phyloP scores from a whole-genome alignment of 2,888 invertebrate species.

The Hoplodrina blanda region DNA sequence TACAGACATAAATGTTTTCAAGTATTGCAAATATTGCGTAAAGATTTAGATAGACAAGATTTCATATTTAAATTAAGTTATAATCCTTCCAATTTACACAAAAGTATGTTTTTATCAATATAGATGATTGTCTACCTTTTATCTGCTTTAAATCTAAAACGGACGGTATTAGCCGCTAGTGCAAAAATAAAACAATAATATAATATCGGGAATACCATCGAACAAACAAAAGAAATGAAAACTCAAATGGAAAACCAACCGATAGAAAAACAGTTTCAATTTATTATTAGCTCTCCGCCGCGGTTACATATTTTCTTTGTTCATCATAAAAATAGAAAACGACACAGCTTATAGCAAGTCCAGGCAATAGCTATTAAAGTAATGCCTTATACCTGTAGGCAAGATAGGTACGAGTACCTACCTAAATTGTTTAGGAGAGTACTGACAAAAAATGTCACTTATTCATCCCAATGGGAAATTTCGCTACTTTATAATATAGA shows the following conservation, averaged over 20 bases:
- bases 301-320: conserved; percentile 27
- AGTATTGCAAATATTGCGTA: no score
- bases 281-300: conserved; percentile 19
- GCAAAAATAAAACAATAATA: no score
- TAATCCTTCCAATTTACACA: no score
- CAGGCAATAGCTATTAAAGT: conserved; percentile 27
- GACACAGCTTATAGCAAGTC: conserved; percentile 7
- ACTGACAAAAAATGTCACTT: conserved; percentile 60
- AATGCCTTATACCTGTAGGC: conserved; percentile 14
- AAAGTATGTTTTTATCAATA: no score
- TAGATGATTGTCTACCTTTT: no score
- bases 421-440: conserved; percentile 34
- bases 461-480: conserved; percentile 48
- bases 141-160: no score
- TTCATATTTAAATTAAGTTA: no score
- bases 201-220: not conserved
- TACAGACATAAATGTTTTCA: not conserved
- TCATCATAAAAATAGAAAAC: conserved; percentile 12
- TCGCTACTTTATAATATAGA: conserved; percentile 44
- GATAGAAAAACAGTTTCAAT: conserved; percentile 23
- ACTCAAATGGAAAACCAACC: not conserved
- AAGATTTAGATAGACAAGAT: no score
- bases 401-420: conserved; percentile 16
- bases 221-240: conserved; percentile 11
- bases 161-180: not conserved